These are phyloP conservation scores for Asarcornis scutulata DNA, from an alignment of 2,113 vertebrate species.

Conservation along the genomic window DNA sequence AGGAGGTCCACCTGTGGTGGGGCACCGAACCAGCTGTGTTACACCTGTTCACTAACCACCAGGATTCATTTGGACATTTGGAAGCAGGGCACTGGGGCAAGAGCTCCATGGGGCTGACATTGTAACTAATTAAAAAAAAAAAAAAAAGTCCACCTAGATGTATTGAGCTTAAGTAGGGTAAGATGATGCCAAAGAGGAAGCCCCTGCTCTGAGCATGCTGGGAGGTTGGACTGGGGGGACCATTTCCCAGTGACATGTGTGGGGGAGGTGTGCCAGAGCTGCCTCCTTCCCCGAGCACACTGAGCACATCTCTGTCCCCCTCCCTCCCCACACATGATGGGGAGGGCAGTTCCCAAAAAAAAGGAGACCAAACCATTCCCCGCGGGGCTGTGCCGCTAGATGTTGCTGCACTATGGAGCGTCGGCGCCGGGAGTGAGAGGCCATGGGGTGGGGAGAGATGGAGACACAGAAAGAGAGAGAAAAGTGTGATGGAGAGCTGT, in stretches of 20 bases:
- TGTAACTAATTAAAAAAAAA: conserved; percentile 16
- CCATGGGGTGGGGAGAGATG: conserved; percentile 70
- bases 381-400: neutral
- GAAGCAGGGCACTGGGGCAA: neutral
- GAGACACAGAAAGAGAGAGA: conserved; percentile 49
- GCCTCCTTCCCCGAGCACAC: conserved; percentile 12
- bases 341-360: conserved; percentile 10
- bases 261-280: conserved; percentile 47
- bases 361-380: conserved; percentile 27
- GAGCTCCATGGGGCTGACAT: neutral
- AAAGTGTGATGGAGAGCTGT: conserved; percentile 50
- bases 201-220: conserved; percentile 69
- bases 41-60: neutral
- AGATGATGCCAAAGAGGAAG: conserved; percentile 33
- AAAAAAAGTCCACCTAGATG: conserved; percentile 25
- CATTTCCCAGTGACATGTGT: conserved; percentile 70
- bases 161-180: conserved; percentile 49
- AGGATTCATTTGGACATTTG: neutral
- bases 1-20: neutral
- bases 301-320: neutral
- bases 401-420: conserved; percentile 34
- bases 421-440: conserved; percentile 34
- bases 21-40: neutral
- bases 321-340: neutral
- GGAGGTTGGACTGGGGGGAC: conserved; percentile 47